Percentiles rank a stretch among this genome's conserved stretches.
Evolutionary conservation across 2,113 vertebrate species (phyloP).

Genomic region (Crypturellus undulatus): DNA sequence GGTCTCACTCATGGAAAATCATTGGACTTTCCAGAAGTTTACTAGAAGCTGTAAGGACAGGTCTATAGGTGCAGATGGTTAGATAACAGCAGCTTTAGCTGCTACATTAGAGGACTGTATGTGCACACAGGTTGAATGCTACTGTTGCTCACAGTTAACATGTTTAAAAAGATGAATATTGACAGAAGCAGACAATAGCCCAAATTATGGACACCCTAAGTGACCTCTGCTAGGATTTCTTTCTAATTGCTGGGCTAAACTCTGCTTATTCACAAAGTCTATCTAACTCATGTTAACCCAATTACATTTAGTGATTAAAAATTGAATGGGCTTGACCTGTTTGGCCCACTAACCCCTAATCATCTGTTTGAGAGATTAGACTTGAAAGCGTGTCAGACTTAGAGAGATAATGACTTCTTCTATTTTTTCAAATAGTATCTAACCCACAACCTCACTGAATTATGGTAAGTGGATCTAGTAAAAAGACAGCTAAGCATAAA

Average conservation of each 20-base stretch:
- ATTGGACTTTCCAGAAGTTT: neutral
- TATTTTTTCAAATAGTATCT: neutral
- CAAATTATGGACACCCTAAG: neutral
- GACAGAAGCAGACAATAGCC: neutral
- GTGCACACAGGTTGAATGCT: neutral
- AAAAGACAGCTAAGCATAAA: neutral
- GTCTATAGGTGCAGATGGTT: neutral
- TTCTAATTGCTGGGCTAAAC: neutral
- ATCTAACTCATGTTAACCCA: neutral
- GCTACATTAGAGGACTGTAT: neutral
- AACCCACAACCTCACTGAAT: neutral
- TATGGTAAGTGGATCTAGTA: neutral
- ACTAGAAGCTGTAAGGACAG: neutral
- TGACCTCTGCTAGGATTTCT: neutral
- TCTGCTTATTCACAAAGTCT: neutral
- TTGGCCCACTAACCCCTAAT: neutral
- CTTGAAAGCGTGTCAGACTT: neutral
- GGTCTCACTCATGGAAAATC: neutral
- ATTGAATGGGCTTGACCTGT: neutral
- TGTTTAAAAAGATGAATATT: neutral
- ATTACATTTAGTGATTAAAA: neutral
- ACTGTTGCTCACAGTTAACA: neutral
- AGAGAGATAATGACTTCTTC: neutral
- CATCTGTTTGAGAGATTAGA: neutral
- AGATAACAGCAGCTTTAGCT: neutral